Base-by-base conservation (phyloP, 1,140 invertebrate species). In the Apis laboriosa region DNA sequence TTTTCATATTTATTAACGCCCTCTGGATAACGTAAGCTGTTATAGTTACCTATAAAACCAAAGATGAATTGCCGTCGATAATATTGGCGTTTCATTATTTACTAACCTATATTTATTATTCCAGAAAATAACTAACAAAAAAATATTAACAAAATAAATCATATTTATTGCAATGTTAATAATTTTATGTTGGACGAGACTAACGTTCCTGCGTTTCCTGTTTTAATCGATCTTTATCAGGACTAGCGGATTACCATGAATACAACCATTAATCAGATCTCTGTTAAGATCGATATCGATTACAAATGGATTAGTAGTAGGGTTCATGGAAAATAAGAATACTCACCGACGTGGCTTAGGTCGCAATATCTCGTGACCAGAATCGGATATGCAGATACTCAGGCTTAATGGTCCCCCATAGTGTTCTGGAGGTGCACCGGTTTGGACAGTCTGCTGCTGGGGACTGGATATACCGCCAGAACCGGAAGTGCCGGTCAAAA, bases 311-410 rank as follows among this genome's bases (percentile, higher is more conserved):
- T 76, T 63, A 11, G 55, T 21, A 66, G 19, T 21, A 24, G 61
- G 24, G 51, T 28, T 21, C 21, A 74, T 1, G 21, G 9, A 56
- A n/a, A 66, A 56, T 53, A 79, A 70, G 76, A 64, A 79, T 60
- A 90, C 91, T 94, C 94, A 97, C 97, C 97, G 96, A 93, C 97
- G 95, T 9, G 97, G 97, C 93, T 98, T 98, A 15, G 97, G 97
- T 86, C 97, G 94, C 77, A 98, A 95, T 91, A 98, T 98, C 93
- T 98, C 97, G 93, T 97, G 97, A 87, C 96, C 97, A 82, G 96
- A 95, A 92, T 96, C 96, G 11, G 96, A 95, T 88, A 96, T 96
- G 91, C 96, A 96, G 63, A 96, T 94, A 77, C 95, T 96, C 34
- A 93, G 78, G 92, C 95, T 96, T 81, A 96, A 92, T 24, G 96